Conservation (phyloP, 2,113 vertebrate genomes). For the Hymenochirus boettgeri region DNA sequence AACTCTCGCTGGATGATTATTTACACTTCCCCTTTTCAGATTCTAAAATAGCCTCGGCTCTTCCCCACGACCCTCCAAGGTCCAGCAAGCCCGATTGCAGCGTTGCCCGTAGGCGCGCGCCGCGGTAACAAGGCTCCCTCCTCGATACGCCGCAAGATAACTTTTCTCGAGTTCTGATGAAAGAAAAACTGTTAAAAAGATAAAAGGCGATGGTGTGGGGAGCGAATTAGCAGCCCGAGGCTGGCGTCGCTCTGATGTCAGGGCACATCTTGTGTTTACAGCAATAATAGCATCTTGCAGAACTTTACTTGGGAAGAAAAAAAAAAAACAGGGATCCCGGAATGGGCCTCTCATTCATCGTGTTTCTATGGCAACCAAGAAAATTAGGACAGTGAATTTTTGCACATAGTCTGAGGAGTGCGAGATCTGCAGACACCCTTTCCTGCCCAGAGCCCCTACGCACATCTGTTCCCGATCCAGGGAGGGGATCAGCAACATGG, state of each 20-base stretch:
- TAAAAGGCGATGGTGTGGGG: not conserved
- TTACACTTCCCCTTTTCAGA: no score
- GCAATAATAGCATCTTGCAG: slow-evolving; percentile 37
- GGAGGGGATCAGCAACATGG: no score
- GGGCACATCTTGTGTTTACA: slow-evolving; percentile 15
- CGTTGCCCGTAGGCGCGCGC: no score
- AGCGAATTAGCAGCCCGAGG: not conserved
- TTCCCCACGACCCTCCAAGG: no score
- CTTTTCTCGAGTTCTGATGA: slow-evolving; percentile 6
- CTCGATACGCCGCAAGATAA: not conserved
- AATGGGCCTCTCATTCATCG: slow-evolving; percentile 27
- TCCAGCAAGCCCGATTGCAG: no score
- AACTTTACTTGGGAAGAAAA: slow-evolving; percentile 29
- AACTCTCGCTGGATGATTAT: no score
- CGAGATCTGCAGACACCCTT: not conserved
- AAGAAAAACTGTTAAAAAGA: slow-evolving; percentile 1
- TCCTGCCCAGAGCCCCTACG: rapidly evolving
- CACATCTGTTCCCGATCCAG: no score
- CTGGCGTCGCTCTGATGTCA: slow-evolving; percentile 7
- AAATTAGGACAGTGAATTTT: slow-evolving; percentile 34
- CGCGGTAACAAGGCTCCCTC: not conserved
- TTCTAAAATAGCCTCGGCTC: no score
- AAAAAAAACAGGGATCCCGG: slow-evolving; percentile 10
- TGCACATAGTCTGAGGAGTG: slow-evolving; percentile 18
- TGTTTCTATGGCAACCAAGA: slow-evolving; percentile 34